Evolutionary conservation across 2,797 vertebrate species (phyloP).

Genomic region (Percopsis omiscomaycus): DNA sequence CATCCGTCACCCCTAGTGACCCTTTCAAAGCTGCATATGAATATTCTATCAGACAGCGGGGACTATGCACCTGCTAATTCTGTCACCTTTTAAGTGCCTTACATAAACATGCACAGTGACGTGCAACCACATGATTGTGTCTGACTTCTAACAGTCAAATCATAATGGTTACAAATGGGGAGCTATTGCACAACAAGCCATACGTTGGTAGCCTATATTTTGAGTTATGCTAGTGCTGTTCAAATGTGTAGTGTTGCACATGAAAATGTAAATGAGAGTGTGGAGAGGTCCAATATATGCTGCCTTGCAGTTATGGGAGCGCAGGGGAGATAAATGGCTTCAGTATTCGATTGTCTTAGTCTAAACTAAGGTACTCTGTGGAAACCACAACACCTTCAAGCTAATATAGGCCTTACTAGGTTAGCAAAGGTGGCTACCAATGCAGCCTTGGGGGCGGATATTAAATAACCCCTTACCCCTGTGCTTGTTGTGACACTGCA

Average conservation of each 20-base stretch:
- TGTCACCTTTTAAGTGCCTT: conserved; percentile 59
- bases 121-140: conserved; percentile 27
- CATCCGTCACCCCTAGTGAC: conserved; percentile 37
- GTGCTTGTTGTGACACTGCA: background rate
- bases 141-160: conserved; percentile 1
- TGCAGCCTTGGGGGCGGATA: background rate
- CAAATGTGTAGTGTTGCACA: conserved; percentile 12
- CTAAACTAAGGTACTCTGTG: conserved; percentile 24
- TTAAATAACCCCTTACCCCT: background rate
- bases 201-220: conserved; percentile 54
- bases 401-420: background rate
- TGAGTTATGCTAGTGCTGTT: conserved; percentile 50
- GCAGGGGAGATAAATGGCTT: conserved; percentile 60
- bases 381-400: conserved; percentile 37
- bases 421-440: conserved; percentile 14
- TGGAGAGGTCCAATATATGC: conserved; percentile 21
- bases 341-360: conserved; percentile 29
- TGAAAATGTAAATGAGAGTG: background rate
- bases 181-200: conserved; percentile 39
- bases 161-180: conserved; percentile 9
- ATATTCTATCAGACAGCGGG: conserved; percentile 67
- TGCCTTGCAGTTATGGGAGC: conserved; percentile 47
- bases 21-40: conserved; percentile 63
- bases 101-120: conserved; percentile 57
- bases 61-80: conserved; percentile 47